Evolutionary conservation across 2,888 invertebrate genomes (phyloP), one percentile per base, ranked within the genome.

Genomic region (Lottia gigantea): DNA sequence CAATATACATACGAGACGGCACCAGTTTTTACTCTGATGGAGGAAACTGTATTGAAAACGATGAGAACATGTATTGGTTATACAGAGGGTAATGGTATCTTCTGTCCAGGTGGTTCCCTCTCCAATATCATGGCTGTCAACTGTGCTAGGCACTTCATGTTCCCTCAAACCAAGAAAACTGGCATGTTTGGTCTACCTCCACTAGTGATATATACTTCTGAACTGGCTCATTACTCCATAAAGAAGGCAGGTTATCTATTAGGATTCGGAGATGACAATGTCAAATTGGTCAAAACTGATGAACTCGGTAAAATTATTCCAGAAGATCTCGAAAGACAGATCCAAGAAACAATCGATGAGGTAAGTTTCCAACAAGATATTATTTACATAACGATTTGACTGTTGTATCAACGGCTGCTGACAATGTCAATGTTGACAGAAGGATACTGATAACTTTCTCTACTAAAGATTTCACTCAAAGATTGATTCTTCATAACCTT

Each of bases 11-110:
- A 98, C 89, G 98, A 99, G 91, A 98, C 98, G 75, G 97, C 98
- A 0, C 98, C 99, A 0, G 98, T 99, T 62, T 99, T 98, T 91
- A 98, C 98, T 81, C 91, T 99, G 65, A 98, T 99, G 97, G 99
- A 99, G 90, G 95, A 93, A 83, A 94, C 96, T 0, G 95, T 98
- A 8, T 91, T 97, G 88, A 92, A 93, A 80, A 96, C 96, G 90
- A 98, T 99, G 98, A 91, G 97, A 71, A 93, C 86, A 93, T 96
- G 86, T n/a, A 95, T 99, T 84, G 98, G 98, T 0, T 91, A 90
- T 89, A 91, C 91, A 71, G 88, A 80, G 23, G 86, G 85, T 7
- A 87, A 88, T 47, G 97, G 96, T 15, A 98, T 98, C 76, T 91
- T 99, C 72, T 96, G 97, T 3, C 98, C 98, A 72, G 96, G 98